Evolutionary conservation across 2,888 invertebrate species (phyloP), one percentile per base, ranked within the genome.

Genomic region (Tetrapedia diversipes): DNA sequence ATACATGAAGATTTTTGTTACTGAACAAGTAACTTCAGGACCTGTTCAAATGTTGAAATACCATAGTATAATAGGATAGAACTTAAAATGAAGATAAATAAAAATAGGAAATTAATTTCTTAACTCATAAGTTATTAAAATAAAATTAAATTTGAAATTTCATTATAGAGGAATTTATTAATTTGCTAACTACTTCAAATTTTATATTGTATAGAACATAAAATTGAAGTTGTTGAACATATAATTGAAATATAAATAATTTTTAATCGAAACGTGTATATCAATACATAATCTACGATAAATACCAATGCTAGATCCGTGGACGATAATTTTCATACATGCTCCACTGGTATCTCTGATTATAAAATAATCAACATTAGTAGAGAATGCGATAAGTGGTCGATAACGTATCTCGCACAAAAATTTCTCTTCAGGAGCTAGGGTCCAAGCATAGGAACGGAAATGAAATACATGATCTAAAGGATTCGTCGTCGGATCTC

Each of bases 391-490:
- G 29, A 90, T 72, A 19, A 83, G 77, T 0, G 92, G 92, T 16
- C 75, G 87, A 76, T 91, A 92, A 10, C 79, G 84, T 47, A 92
- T 86, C 47, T 89, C 88, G 59, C 91, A 89, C 14, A 82, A 71
- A 27, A 83, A 86, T 47, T 80, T 74, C 41, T 88, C 81, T 24
- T 83, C 81, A 4, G 88, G 82, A 11, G 76, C 66, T 16, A 91
- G 75, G 0, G 80, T 77, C 84, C 90, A 90, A 4, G 88, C 84
- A 34, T 88, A 88, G 64, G 87, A 82, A 45, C 86, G 82, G 10
- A 92, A 86, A 77, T 89, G 83, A 72, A 92, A 92, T 10, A 88
- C 89, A 37, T 89, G 82, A 67, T 91, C 91, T 68, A 91, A 80
- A 0, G 90, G 88, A 84, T 90, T 91, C 4, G 88, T 89, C 34